Conservation (phyloP, 2,113 vertebrate species). For the Neofelis nebulosa region DNA sequence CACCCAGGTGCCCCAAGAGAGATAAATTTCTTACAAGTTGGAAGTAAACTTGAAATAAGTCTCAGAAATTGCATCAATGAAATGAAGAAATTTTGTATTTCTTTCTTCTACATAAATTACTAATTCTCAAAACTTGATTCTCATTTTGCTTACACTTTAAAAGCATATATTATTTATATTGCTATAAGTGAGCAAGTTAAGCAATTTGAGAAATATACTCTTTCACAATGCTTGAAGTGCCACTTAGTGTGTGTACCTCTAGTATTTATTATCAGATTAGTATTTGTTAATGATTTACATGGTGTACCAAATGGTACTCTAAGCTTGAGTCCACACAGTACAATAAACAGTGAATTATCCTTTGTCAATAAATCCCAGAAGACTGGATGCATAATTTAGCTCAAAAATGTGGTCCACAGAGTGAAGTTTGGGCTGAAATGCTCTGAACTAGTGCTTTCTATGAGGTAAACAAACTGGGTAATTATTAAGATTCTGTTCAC, state of each 20-base stretch:
- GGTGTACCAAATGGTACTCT: background rate
- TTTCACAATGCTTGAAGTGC: background rate
- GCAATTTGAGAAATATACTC: background rate
- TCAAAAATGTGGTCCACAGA: background rate
- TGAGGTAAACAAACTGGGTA: background rate
- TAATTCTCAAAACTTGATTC: background rate
- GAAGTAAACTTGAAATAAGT: background rate
- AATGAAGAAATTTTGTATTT: background rate
- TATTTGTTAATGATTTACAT: background rate
- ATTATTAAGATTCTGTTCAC: background rate
- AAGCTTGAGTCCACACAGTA: background rate
- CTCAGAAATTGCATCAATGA: background rate
- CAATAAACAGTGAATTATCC: background rate
- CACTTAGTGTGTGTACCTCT: background rate
- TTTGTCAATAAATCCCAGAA: background rate
- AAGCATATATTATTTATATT: background rate
- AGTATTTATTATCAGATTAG: background rate
- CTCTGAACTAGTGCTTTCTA: background rate
- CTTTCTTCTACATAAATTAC: background rate
- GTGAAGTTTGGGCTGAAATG: background rate
- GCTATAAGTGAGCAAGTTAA: background rate
- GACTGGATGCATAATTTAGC: background rate
- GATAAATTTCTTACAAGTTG: background rate
- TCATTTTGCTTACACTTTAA: background rate
- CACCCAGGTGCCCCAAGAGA: background rate